Evolutionary conservation across 2,888 invertebrate species (phyloP).

Genomic region (Temnothorax unifasciatus): DNA sequence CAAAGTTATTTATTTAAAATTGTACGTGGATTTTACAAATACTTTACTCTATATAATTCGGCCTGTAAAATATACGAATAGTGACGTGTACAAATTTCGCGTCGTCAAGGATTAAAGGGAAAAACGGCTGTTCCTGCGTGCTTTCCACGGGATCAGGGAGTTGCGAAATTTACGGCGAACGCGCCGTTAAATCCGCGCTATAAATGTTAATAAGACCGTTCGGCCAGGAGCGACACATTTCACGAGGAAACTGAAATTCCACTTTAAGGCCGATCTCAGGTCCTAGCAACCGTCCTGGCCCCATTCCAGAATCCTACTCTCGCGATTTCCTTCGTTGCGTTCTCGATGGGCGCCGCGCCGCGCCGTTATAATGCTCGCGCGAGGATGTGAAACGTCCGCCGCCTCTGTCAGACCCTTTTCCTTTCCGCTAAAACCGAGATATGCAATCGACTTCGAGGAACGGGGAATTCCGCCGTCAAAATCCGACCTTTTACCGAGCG

Average conservation of each 20-base stretch:
- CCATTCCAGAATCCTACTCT: constrained; percentile 30
- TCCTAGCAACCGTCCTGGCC: constrained; percentile 13
- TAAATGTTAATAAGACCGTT: constrained; percentile 50
- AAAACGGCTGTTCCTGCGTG: neutral
- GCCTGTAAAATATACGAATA: neutral
- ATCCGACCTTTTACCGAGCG: constrained; percentile 6
- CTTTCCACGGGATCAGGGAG: neutral
- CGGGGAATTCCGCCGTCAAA: constrained; percentile 19
- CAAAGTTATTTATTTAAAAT: neutral
- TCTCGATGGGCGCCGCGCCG: neutral
- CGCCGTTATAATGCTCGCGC: constrained; percentile 17
- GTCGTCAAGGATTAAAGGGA: constrained; percentile 20
- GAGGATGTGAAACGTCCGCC: neutral
- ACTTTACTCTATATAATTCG: neutral
- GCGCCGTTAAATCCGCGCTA: constrained; percentile 42
- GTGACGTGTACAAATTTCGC: neutral
- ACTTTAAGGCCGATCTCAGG: constrained; percentile 43
- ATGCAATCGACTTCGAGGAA: constrained; percentile 5
- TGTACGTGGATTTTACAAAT: neutral
- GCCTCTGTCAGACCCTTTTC: neutral
- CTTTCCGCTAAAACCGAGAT: constrained; percentile 3
- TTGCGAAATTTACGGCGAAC: constrained; percentile 39
- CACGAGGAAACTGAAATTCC: constrained; percentile 30
- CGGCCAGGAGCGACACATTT: constrained; percentile 42
- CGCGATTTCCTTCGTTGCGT: constrained; percentile 15